Evolutionary conservation across 2,113 vertebrate genomes (phyloP).

Genomic region (Semnopithecus entellus): DNA sequence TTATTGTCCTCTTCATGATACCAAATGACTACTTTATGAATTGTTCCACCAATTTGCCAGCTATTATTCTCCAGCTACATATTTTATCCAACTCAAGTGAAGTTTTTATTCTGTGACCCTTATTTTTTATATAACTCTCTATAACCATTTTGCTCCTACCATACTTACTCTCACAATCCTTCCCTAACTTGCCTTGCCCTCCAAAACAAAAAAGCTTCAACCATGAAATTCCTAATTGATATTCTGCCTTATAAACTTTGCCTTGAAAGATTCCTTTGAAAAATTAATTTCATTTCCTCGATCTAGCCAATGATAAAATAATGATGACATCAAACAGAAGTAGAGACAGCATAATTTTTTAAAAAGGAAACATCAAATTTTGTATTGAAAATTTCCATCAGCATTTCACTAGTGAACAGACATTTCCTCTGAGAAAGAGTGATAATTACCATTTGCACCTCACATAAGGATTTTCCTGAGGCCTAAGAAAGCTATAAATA

Average conservation of each 20-base stretch:
- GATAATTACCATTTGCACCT: constrained; percentile 18
- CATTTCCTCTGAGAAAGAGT: constrained; percentile 35
- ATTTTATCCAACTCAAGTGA: not conserved
- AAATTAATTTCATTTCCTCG: constrained; percentile 8
- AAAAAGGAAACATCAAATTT: constrained; percentile 8
- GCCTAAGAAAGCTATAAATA: not conserved
- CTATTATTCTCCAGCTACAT: constrained; percentile 15
- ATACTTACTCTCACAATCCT: not conserved
- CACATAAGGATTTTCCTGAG: not conserved
- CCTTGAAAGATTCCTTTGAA: not conserved
- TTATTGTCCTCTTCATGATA: not conserved
- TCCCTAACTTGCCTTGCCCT: not conserved
- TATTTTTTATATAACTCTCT: not conserved
- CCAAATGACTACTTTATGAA: constrained; percentile 31
- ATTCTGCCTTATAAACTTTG: not conserved
- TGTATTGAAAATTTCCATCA: not conserved
- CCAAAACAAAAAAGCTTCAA: not conserved
- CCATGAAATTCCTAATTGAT: not conserved
- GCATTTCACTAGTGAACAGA: not conserved
- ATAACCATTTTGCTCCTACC: not conserved
- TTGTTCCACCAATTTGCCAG: not conserved
- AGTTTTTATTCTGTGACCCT: not conserved
- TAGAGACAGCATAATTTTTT: not conserved
- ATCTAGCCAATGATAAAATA: not conserved
- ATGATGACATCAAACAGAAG: constrained; percentile 22